These are phyloP conservation scores for Spodoptera frugiperda DNA, from an alignment of 1,140 invertebrate species.

Conservation along the genomic window DNA sequence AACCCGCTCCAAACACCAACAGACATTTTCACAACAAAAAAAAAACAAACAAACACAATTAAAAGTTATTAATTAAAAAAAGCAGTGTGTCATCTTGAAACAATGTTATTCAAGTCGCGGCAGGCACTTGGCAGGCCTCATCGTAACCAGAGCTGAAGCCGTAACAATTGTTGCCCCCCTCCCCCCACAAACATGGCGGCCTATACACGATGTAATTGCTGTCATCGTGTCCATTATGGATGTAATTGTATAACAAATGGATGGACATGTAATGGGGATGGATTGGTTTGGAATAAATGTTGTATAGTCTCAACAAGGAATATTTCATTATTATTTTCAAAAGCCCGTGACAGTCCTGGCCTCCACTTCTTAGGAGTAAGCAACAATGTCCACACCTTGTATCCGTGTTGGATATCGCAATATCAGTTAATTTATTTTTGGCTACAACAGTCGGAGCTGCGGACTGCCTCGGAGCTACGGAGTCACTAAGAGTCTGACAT, in stretches of 20 bases:
- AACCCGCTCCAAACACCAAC: too few relatives aligned
- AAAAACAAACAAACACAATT: background rate
- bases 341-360: too few relatives aligned
- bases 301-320: too few relatives aligned
- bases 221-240: conserved; percentile 8
- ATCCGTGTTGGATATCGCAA: too few relatives aligned
- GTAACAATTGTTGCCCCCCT: conserved; percentile 18
- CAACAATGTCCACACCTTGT: too few relatives aligned
- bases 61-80: conserved; percentile 1
- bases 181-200: background rate
- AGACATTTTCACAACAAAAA: too few relatives aligned
- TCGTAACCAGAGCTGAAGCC: conserved; percentile 41
- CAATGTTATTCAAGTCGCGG: background rate
- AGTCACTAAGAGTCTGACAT: too few relatives aligned
- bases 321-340: too few relatives aligned
- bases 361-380: too few relatives aligned
- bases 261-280: background rate
- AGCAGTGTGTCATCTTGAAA: background rate
- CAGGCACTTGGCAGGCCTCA: conserved; percentile 24
- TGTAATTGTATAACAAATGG: background rate
- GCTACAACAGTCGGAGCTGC: too few relatives aligned
- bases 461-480: too few relatives aligned
- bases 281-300: background rate
- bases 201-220: conserved; percentile 12
- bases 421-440: too few relatives aligned